Conservation (phyloP, 2,113 vertebrate genomes). For the Neoarius graeffei region DNA sequence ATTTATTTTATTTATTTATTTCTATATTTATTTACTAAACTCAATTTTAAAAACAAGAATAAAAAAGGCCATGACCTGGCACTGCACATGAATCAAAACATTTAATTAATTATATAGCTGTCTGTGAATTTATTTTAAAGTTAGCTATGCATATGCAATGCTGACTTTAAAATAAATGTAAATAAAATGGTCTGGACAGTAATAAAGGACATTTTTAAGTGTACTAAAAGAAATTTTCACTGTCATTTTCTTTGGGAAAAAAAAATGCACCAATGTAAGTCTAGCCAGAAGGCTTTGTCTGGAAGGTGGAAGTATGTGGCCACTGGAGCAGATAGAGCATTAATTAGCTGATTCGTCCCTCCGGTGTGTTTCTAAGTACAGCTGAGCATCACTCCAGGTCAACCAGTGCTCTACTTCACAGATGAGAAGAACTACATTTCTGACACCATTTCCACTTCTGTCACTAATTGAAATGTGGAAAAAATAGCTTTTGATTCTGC, state of each 20-base stretch:
- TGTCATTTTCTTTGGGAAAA: neutral
- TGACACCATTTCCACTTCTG: conserved; percentile 46
- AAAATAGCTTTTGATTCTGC: conserved; percentile 28
- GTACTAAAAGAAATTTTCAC: neutral
- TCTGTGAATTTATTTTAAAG: neutral
- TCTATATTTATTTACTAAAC: too few relatives aligned
- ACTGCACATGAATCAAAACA: neutral
- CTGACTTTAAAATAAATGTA: neutral
- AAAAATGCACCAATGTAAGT: neutral
- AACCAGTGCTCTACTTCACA: conserved; percentile 51
- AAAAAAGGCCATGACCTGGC: neutral
- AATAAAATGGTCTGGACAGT: neutral
- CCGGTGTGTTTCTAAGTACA: conserved; percentile 47
- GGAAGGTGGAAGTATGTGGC: conserved; percentile 34
- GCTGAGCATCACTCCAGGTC: conserved; percentile 56
- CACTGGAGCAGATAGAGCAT: conserved; percentile 46
- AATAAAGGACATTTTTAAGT: neutral
- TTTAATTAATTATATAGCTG: neutral
- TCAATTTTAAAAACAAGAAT: too few relatives aligned
- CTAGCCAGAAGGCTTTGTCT: conserved; percentile 17
- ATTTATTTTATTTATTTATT: too few relatives aligned
- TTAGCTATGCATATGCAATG: neutral
- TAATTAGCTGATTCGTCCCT: conserved; percentile 51
- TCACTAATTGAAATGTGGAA: conserved; percentile 49
- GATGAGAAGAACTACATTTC: conserved; percentile 44